Conservation (phyloP, 2,888 invertebrate genomes). For the Oligia fasciuncula region DNA sequence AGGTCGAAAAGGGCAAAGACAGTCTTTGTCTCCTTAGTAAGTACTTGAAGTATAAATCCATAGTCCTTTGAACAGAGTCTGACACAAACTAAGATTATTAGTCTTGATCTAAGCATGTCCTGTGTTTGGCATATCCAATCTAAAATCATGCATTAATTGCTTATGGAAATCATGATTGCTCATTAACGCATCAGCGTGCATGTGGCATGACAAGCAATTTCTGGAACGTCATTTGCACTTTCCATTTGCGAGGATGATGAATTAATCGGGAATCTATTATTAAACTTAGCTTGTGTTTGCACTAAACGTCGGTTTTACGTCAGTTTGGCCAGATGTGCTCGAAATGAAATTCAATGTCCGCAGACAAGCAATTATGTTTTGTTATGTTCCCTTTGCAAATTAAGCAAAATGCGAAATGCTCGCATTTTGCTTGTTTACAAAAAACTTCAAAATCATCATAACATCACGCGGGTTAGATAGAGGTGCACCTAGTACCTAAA, state of each 20-base stretch:
- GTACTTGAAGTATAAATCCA: neutral
- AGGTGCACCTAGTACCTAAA: no score
- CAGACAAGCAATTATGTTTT: conserved; percentile 8
- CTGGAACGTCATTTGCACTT: conserved; percentile 56
- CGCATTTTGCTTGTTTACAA: neutral
- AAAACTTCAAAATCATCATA: neutral
- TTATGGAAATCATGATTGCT: conserved; percentile 47
- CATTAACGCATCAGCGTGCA: conserved; percentile 39
- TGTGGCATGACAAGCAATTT: conserved; percentile 38
- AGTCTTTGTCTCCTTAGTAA: neutral
- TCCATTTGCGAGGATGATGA: conserved; percentile 46
- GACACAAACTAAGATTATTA: neutral
- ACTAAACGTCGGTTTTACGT: conserved; percentile 15
- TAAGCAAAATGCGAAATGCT: neutral
- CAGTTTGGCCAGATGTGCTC: neutral
- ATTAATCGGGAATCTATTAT: conserved; percentile 41
- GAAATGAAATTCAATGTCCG: neutral
- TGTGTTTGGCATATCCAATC: conserved; percentile 33
- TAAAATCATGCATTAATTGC: conserved; percentile 35
- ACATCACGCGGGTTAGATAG: neutral
- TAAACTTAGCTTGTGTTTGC: conserved; percentile 21
- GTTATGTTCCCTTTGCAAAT: neutral
- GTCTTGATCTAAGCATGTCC: neutral
- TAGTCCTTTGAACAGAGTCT: neutral
- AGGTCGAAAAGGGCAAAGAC: neutral